Conservation (phyloP, 2,797 vertebrate genomes). For the Myoxocephalus aenaeus region DNA sequence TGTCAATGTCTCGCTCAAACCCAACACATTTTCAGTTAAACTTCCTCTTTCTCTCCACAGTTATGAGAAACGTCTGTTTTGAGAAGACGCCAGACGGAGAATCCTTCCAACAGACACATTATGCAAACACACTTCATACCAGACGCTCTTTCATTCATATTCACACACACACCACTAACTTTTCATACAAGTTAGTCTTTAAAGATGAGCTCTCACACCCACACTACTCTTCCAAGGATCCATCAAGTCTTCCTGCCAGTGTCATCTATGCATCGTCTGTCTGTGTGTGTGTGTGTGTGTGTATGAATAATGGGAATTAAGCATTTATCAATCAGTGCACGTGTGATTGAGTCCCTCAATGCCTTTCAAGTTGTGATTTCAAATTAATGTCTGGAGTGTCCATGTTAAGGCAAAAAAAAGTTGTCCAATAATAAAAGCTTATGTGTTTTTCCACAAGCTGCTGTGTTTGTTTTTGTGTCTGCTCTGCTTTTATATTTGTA, state of each 20-base stretch:
- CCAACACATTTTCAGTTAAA: background rate
- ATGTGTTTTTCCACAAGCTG: conserved; percentile 63
- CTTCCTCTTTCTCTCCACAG: conserved; percentile 69
- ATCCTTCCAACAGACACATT: conserved; percentile 44
- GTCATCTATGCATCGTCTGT: conserved; percentile 69
- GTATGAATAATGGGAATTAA: conserved; percentile 15
- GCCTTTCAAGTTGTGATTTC: conserved; percentile 52
- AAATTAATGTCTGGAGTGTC: conserved; percentile 42
- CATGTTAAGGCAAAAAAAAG: conserved; percentile 35
- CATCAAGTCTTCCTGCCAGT: conserved; percentile 78
- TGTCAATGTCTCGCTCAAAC: conserved; percentile 24
- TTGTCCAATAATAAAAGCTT: conserved; percentile 62
- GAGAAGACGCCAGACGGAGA: conserved; percentile 66
- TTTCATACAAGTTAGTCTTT: conserved; percentile 22
- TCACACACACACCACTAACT: conserved; percentile 9
- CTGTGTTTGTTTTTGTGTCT: background rate
- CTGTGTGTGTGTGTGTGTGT: conserved; percentile 8
- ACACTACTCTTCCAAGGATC: conserved; percentile 49
- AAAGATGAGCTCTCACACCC: conserved; percentile 4
- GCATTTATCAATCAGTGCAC: conserved; percentile 55
- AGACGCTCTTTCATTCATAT: conserved; percentile 5
- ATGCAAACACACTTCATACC: conserved; percentile 47
- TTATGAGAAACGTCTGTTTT: conserved; percentile 98
- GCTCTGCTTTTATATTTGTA: background rate
- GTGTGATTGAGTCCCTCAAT: conserved; percentile 47